Conservation (phyloP, 2,113 vertebrate species). For the Eira barbara region DNA sequence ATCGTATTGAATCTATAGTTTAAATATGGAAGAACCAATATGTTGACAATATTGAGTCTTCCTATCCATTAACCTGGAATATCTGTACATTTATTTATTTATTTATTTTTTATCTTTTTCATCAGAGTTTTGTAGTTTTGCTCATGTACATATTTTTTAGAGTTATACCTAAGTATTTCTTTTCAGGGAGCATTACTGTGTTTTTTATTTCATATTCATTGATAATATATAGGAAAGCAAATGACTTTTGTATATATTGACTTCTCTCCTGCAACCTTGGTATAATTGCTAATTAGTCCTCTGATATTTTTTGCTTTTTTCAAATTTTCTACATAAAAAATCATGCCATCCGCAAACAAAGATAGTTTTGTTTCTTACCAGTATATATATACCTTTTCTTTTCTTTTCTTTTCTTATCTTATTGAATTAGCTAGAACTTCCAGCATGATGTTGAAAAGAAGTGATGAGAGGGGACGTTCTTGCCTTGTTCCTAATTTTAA, state of each 20-base stretch:
- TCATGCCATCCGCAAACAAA: not conserved
- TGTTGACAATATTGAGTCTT: not conserved
- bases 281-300: not conserved
- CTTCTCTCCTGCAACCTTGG: not conserved
- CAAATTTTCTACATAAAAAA: not conserved
- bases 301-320: not conserved
- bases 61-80: not conserved
- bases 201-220: not conserved
- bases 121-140: not conserved
- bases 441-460: not conserved
- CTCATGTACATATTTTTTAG: not conserved
- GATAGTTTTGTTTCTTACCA: not conserved
- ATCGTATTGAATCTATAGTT: not conserved
- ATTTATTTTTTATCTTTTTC: not conserved
- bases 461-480: not conserved
- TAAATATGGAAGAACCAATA: not conserved
- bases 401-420: not conserved
- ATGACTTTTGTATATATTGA: not conserved
- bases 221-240: no score
- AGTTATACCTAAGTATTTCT: not conserved
- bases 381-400: no score
- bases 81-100: not conserved
- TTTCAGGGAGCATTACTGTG: not conserved
- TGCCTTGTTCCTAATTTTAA: not conserved
- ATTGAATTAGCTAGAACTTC: not conserved